Percentiles rank a stretch among this genome's conserved stretches.
These are phyloP conservation scores for Metalampra italica DNA, from an alignment of 2,888 invertebrate genomes.

Conservation along the genomic window DNA sequence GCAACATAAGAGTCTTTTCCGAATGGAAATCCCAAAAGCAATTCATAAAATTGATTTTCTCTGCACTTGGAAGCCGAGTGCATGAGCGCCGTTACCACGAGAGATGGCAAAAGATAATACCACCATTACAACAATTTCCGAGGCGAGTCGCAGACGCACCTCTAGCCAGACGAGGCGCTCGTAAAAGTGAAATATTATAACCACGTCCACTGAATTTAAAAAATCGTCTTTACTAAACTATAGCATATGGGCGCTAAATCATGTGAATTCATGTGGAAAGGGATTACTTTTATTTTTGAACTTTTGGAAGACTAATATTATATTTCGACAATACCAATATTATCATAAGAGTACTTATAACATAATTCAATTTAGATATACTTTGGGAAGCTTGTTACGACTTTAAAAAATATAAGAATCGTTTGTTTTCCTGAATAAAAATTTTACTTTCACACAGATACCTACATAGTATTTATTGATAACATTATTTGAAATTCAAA, in stretches of 20 bases:
- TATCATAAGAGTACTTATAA: too few relatives aligned
- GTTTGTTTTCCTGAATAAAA: too few relatives aligned
- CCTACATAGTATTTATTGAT: too few relatives aligned
- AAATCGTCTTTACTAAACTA: slow-evolving; percentile 47
- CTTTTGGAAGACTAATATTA: slow-evolving; percentile 2
- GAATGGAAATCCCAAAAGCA: not conserved
- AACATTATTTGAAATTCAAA: too few relatives aligned
- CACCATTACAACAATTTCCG: slow-evolving; percentile 61
- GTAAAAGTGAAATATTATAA: slow-evolving; percentile 74
- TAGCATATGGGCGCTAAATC: slow-evolving; percentile 49
- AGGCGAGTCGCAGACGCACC: slow-evolving; percentile 64
- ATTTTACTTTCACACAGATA: too few relatives aligned
- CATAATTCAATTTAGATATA: too few relatives aligned
- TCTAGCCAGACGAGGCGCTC: slow-evolving; percentile 56
- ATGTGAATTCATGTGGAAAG: slow-evolving; percentile 16
- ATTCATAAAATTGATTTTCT: not conserved
- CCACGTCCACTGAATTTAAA: slow-evolving; percentile 70
- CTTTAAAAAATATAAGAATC: too few relatives aligned
- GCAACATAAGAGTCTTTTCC: not conserved
- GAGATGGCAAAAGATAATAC: slow-evolving; percentile 47
- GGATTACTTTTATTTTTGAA: slow-evolving; percentile 3
- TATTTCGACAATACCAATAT: too few relatives aligned
- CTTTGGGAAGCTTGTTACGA: too few relatives aligned
- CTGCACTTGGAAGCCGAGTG: not conserved
- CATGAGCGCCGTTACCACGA: slow-evolving; percentile 1